These are phyloP conservation scores for Trichogramma dendrolimi DNA, from an alignment of 2,888 invertebrate genomes.

Conservation along the genomic window DNA sequence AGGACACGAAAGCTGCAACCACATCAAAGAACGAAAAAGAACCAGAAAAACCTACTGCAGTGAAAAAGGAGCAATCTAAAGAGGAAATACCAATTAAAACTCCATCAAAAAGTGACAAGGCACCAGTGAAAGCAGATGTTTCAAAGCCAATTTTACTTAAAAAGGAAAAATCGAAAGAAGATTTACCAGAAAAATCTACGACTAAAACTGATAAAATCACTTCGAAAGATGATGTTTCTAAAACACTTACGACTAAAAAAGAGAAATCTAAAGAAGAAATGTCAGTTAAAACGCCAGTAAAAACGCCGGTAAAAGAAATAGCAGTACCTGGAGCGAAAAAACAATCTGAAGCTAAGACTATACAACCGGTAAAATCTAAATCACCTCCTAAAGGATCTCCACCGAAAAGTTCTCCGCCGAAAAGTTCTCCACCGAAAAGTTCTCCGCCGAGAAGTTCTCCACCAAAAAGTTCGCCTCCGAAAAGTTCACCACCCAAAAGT, in stretches of 20 bases:
- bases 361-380: not conserved
- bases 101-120: no score
- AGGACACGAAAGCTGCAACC: no score
- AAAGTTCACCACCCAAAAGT: no score
- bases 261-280: not conserved
- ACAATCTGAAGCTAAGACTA: not conserved
- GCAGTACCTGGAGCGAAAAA: not conserved
- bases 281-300: not conserved
- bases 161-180: not conserved
- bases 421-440: constrained; percentile 2
- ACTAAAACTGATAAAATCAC: not conserved
- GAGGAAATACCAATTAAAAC: no score
- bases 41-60: no score
- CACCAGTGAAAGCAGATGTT: not conserved
- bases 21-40: no score
- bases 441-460: no score
- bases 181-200: not conserved
- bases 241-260: not conserved
- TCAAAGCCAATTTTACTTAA: not conserved
- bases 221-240: not conserved
- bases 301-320: not conserved
- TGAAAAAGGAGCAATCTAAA: no score
- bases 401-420: not conserved
- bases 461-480: no score
- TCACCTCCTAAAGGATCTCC: not conserved